Conservation (phyloP, 2,888 invertebrate species). For the Aethes cnicana region DNA sequence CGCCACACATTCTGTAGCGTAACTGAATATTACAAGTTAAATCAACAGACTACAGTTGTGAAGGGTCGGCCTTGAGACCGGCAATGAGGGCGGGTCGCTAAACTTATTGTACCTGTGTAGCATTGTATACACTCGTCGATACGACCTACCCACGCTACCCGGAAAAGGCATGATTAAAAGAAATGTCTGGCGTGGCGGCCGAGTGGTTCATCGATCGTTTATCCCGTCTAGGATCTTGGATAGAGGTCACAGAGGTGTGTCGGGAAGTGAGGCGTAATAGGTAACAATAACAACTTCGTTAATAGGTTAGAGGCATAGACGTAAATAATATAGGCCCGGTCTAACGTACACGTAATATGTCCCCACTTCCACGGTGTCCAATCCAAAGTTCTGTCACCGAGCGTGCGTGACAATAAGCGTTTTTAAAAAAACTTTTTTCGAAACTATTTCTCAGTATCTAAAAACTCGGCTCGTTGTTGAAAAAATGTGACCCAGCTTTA, state of each 20-base stretch:
- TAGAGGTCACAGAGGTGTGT: conserved; percentile 18
- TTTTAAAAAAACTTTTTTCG: no score
- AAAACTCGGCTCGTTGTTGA: no score
- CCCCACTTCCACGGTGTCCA: no score
- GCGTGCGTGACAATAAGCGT: no score
- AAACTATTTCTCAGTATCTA: no score
- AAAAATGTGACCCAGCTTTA: no score
- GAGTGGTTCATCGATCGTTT: conserved; percentile 18
- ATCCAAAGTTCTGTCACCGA: no score
- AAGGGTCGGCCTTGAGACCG: conserved; percentile 51
- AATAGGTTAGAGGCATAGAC: background rate
- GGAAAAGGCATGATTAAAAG: conserved; percentile 4
- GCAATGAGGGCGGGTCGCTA: conserved; percentile 41
- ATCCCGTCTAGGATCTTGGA: conserved; percentile 16
- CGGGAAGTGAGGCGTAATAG: background rate
- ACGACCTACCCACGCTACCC: conserved; percentile 2
- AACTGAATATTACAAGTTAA: conserved; percentile 73
- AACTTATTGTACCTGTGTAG: conserved; percentile 32
- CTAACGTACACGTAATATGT: no score
- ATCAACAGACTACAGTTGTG: conserved; percentile 57
- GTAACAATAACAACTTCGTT: background rate
- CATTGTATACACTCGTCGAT: background rate
- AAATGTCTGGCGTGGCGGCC: conserved; percentile 6
- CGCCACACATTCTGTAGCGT: conserved; percentile 60
- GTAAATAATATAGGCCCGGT: no score